A percentile compares a stretch with the other conserved stretches of the same genome.
These are phyloP conservation scores for Epizoanthus ramosus DNA, from an alignment of 92 coral and sea anemone species.

Conservation along the genomic window DNA sequence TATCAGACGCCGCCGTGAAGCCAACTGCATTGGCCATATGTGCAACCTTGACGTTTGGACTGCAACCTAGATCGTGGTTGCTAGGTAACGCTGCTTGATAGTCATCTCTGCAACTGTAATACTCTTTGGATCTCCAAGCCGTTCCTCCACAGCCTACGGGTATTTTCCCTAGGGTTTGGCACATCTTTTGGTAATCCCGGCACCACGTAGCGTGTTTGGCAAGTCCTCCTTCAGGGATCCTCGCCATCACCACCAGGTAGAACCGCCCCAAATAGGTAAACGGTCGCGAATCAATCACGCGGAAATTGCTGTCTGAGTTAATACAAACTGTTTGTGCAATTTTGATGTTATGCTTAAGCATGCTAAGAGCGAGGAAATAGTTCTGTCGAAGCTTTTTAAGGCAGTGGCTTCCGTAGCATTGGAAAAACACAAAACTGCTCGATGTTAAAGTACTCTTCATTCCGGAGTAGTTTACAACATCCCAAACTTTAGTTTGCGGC, in stretches of 20 bases:
- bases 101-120: constrained; percentile 49
- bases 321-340: constrained; percentile 55
- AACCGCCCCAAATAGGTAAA: constrained; percentile 26
- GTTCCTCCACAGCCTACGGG: constrained; percentile 59
- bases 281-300: constrained; percentile 26
- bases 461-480: constrained; percentile 22
- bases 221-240: constrained; percentile 35
- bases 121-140: constrained; percentile 44
- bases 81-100: constrained; percentile 48
- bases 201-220: constrained; percentile 64
- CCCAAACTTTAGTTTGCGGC: too few species aligned
- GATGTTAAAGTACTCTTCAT: background rate
- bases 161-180: constrained; percentile 46
- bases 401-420: background rate
- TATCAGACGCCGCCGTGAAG: constrained; percentile 36
- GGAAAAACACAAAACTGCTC: too few species aligned
- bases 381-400: background rate
- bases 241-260: constrained; percentile 44
- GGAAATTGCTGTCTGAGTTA: constrained; percentile 64
- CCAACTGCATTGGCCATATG: constrained; percentile 58
- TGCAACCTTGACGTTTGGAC: constrained; percentile 23
- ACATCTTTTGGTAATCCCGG: constrained; percentile 57
- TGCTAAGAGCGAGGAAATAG: too few species aligned
- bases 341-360: too few species aligned
- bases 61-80: constrained; percentile 28